These are phyloP conservation scores for Protomyctophum bolini DNA, from an alignment of 2,113 vertebrate genomes.

Conservation along the genomic window DNA sequence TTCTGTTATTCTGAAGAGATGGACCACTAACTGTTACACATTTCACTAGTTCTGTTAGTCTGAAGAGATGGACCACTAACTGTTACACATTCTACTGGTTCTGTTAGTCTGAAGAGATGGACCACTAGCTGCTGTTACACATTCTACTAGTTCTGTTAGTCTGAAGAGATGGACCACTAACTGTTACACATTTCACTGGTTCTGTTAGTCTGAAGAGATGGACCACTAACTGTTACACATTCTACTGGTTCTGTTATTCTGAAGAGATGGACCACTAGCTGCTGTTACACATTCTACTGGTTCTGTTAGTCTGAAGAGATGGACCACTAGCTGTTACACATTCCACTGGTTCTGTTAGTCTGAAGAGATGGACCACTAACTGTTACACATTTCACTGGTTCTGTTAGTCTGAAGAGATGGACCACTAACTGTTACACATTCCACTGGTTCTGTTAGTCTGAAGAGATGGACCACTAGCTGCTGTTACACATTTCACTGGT, in stretches of 20 bases:
- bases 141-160: slow-evolving; percentile 36
- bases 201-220: slow-evolving; percentile 45
- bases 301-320: slow-evolving; percentile 43
- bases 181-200: too few species aligned
- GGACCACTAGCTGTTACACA: too few species aligned
- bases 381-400: too few species aligned
- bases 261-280: slow-evolving; percentile 53
- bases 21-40: slow-evolving; percentile 44
- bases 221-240: too few species aligned
- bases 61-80: too few species aligned
- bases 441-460: slow-evolving; percentile 33
- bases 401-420: slow-evolving; percentile 47
- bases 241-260: slow-evolving; percentile 27
- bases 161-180: slow-evolving; percentile 51
- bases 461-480: slow-evolving; percentile 51
- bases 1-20: too few species aligned
- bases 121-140: slow-evolving; percentile 49
- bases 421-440: too few species aligned
- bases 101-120: too few species aligned
- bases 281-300: too few species aligned
- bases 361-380: slow-evolving; percentile 51
- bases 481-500: too few species aligned
- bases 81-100: slow-evolving; percentile 51
- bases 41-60: too few species aligned
- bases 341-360: slow-evolving; percentile 30